These are phyloP conservation scores for Sebastes melanostomus DNA, from an alignment of 2,797 vertebrate species.

Conservation along the genomic window DNA sequence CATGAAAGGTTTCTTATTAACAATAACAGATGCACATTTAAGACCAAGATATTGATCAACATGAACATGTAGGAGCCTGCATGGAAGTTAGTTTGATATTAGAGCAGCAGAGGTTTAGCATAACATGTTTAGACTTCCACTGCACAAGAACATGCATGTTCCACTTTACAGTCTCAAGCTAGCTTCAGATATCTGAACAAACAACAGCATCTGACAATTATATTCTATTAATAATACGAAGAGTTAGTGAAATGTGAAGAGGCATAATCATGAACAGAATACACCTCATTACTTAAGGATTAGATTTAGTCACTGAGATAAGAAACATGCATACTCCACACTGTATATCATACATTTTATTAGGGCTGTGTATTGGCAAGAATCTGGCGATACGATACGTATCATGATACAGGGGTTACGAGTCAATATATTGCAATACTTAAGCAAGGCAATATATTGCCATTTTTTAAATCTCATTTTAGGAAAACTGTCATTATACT, in stretches of 20 bases:
- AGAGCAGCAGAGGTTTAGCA: background rate
- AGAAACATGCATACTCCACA: background rate
- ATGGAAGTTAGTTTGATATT: background rate
- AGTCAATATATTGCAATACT: accelerated
- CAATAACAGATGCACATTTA: background rate
- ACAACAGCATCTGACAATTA: background rate
- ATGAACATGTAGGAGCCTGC: background rate
- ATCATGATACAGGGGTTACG: no score
- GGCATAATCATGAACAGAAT: background rate
- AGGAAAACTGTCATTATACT: no score
- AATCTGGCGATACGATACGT: no score
- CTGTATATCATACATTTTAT: background rate
- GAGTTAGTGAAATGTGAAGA: background rate
- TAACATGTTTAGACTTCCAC: background rate
- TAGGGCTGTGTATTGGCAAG: no score
- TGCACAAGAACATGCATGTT: background rate
- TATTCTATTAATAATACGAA: background rate
- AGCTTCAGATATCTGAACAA: background rate
- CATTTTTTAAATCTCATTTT: no score
- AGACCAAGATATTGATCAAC: background rate
- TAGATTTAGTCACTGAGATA: background rate
- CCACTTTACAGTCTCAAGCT: background rate
- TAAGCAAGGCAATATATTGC: no score
- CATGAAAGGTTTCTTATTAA: background rate
- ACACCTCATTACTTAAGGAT: background rate